Conservation (phyloP, 2,888 invertebrate genomes). For the Mimas tiliae region DNA sequence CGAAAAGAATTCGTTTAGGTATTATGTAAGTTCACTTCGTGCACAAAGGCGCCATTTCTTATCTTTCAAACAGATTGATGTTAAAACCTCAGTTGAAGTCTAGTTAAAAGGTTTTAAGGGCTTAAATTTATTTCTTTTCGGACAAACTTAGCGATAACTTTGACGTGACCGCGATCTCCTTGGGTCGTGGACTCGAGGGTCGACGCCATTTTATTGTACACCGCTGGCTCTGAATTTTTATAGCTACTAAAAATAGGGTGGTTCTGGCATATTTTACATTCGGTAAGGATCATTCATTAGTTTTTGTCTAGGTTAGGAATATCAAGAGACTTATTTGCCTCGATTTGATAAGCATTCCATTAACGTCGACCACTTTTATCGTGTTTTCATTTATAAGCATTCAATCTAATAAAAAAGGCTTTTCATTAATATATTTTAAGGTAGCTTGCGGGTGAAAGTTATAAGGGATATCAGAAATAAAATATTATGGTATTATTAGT, state of each 20-base stretch:
- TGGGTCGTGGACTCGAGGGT: conserved; percentile 4
- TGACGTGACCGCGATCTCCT: conserved; percentile 27
- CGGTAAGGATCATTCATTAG: conserved; percentile 5
- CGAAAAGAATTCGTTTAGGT: background rate
- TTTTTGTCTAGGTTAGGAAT: conserved; percentile 11
- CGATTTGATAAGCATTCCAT: conserved; percentile 4
- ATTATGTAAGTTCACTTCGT: conserved; percentile 11
- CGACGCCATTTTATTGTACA: conserved; percentile 1
- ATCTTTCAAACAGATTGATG: conserved; percentile 7
- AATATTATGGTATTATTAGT: no score
- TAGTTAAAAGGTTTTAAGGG: conserved; percentile 25
- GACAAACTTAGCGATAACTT: conserved; percentile 16
- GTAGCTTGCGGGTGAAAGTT: no score
- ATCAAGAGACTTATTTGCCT: conserved; percentile 4
- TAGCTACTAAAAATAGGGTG: conserved; percentile 16
- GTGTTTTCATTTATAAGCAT: background rate
- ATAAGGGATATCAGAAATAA: no score
- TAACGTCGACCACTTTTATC: background rate
- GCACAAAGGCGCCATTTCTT: conserved; percentile 3
- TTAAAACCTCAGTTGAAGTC: conserved; percentile 21
- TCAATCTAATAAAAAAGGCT: no score
- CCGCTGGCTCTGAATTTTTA: conserved; percentile 6
- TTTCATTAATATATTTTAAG: no score
- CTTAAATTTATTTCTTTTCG: conserved; percentile 12
- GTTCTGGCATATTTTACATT: conserved; percentile 7